Percentiles rank a stretch among this genome's conserved stretches.
phyloP scores from a whole-genome alignment of 2,888 invertebrate genomes.

The Eupeodes luniger region DNA sequence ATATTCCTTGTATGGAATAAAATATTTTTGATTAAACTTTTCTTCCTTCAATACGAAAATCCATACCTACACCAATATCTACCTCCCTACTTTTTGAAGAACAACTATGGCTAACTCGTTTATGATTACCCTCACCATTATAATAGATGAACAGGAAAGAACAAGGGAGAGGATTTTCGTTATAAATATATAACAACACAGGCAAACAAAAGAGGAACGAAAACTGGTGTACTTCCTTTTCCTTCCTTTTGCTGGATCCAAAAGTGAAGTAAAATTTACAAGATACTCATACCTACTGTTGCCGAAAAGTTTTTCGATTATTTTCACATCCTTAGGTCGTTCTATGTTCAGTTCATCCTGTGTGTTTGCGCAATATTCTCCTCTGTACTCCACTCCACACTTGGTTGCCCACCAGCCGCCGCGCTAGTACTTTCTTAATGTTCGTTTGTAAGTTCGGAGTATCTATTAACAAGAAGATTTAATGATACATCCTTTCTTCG shows the following conservation, averaged over 20 bases:
- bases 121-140: slow-evolving; percentile 45
- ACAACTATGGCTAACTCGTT: slow-evolving; percentile 49
- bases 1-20: background rate
- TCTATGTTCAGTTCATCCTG: slow-evolving; percentile 49
- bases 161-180: slow-evolving; percentile 15
- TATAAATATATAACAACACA: slow-evolving; percentile 25
- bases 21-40: slow-evolving; percentile 23
- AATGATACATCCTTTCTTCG: slow-evolving; percentile 71
- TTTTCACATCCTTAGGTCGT: slow-evolving; percentile 69
- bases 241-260: slow-evolving; percentile 14
- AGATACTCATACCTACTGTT: slow-evolving; percentile 60
- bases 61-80: background rate
- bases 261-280: slow-evolving; percentile 56
- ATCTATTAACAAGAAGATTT: slow-evolving; percentile 73
- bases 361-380: slow-evolving; percentile 34
- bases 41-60: background rate
- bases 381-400: background rate
- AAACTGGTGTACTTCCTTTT: slow-evolving; percentile 5
- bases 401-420: no score
- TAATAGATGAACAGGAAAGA: slow-evolving; percentile 40
- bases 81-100: slow-evolving; percentile 12
- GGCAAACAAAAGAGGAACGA: slow-evolving; percentile 23
- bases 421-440: background rate
- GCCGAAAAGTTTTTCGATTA: slow-evolving; percentile 74
- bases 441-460: slow-evolving; percentile 55